Evolutionary conservation across 2,113 vertebrate species (phyloP).

Genomic region (Penelope pileata): DNA sequence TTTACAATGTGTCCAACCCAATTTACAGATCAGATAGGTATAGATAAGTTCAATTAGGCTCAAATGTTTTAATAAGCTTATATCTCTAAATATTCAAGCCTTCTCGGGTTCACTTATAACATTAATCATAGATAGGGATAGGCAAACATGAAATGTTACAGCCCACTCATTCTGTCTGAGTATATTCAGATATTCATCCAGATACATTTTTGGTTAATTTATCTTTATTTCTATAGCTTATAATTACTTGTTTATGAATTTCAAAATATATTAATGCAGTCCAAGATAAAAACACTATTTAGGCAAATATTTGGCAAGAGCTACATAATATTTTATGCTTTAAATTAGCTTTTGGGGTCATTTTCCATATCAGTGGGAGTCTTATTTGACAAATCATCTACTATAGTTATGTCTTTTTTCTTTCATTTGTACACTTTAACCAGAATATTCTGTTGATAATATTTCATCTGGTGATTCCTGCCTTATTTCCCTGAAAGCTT

Average conservation of each 20-base stretch:
- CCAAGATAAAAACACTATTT: background rate
- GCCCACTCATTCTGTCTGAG: background rate
- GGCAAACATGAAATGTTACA: background rate
- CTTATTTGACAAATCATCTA: background rate
- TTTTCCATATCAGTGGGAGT: background rate
- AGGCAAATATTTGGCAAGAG: constrained; percentile 7
- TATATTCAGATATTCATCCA: background rate
- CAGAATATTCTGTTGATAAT: background rate
- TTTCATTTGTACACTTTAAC: background rate
- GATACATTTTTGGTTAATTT: background rate
- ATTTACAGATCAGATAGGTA: background rate
- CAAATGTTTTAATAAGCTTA: background rate
- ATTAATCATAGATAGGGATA: background rate
- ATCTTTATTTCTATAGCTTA: background rate
- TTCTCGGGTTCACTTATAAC: background rate
- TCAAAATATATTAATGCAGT: background rate
- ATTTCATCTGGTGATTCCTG: background rate
- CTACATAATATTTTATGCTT: background rate
- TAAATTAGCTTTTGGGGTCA: background rate
- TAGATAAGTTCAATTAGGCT: background rate
- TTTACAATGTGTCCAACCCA: background rate
- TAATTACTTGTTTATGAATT: background rate
- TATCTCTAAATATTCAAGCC: background rate
- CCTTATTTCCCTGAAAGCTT: background rate
- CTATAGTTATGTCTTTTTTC: background rate